Evolutionary conservation across 2,797 vertebrate genomes (phyloP).

Genomic region (Sebastes diploproa): DNA sequence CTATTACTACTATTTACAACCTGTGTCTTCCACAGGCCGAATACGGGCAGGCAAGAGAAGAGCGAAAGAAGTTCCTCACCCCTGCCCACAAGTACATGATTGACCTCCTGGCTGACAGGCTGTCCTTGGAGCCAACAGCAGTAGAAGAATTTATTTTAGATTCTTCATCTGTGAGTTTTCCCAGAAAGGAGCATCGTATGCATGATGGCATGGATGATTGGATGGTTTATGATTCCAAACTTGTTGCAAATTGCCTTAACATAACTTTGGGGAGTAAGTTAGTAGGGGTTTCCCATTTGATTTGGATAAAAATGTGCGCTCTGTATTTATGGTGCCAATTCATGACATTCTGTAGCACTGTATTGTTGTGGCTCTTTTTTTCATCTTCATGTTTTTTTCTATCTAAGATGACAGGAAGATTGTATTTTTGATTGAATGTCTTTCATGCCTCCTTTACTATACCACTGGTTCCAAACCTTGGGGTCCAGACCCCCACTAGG

Average conservation of each 20-base stretch:
- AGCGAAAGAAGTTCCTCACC: conserved; percentile 74
- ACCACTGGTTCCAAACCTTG: no score
- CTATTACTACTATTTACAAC: not conserved
- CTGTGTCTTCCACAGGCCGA: conserved; percentile 67
- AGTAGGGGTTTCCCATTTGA: no score
- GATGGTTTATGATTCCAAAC: not conserved
- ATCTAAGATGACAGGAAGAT: not conserved
- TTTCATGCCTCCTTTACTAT: not conserved
- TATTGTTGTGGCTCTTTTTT: not conserved
- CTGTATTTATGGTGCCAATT: not conserved
- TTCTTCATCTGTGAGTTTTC: conserved; percentile 80
- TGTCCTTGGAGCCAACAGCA: conserved; percentile 69
- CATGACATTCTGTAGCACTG: not conserved
- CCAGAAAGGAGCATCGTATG: not conserved
- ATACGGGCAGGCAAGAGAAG: conserved; percentile 80
- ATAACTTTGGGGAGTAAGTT: no score
- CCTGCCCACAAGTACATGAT: conserved; percentile 84
- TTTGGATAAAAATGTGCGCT: not conserved
- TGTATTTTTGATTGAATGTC: not conserved
- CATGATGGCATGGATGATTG: not conserved
- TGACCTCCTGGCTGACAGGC: conserved; percentile 74
- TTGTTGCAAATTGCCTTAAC: not conserved
- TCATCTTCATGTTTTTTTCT: not conserved
- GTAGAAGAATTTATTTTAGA: conserved; percentile 87
- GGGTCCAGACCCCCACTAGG: no score